A percentile compares a stretch with the other conserved stretches of the same genome.
Conservation (phyloP, 2,888 invertebrate species). For the Lasioglossum vierecki region DNA sequence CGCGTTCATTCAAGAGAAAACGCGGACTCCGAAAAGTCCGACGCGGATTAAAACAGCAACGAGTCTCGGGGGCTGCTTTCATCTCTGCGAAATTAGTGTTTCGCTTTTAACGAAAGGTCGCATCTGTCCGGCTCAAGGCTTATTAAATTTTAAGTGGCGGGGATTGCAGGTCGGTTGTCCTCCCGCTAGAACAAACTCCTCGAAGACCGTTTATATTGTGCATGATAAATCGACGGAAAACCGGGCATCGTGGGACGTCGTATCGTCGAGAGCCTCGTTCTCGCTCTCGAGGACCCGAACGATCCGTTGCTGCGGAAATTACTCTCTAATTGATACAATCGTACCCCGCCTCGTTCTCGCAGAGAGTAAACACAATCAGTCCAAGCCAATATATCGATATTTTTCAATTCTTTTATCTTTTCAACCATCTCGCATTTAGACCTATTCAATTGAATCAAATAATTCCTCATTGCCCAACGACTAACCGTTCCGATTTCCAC, state of each 20-base stretch:
- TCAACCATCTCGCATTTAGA: too few relatives aligned
- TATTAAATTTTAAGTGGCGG: constrained; percentile 66
- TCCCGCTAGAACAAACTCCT: background rate
- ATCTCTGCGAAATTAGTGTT: constrained; percentile 47
- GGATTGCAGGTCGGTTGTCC: constrained; percentile 48
- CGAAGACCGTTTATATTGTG: constrained; percentile 40
- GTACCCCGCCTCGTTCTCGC: constrained; percentile 35
- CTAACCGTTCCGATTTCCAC: too few relatives aligned
- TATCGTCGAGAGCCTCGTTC: constrained; percentile 3
- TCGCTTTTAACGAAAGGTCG: constrained; percentile 25
- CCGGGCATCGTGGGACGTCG: background rate
- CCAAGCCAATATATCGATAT: background rate
- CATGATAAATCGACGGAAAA: constrained; percentile 38
- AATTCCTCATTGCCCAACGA: too few relatives aligned
- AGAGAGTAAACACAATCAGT: constrained; percentile 38
- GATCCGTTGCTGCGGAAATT: constrained; percentile 55
- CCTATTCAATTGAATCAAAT: too few relatives aligned
- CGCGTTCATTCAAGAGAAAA: background rate
- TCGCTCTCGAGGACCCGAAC: constrained; percentile 35
- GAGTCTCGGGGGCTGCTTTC: background rate
- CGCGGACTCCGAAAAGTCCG: background rate
- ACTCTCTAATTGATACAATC: constrained; percentile 60
- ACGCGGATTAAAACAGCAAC: constrained; percentile 26
- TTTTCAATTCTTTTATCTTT: too few relatives aligned
- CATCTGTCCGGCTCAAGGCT: constrained; percentile 47